These are phyloP conservation scores for Odontocerum albicorne DNA, from an alignment of 2,888 invertebrate genomes.

Conservation along the genomic window DNA sequence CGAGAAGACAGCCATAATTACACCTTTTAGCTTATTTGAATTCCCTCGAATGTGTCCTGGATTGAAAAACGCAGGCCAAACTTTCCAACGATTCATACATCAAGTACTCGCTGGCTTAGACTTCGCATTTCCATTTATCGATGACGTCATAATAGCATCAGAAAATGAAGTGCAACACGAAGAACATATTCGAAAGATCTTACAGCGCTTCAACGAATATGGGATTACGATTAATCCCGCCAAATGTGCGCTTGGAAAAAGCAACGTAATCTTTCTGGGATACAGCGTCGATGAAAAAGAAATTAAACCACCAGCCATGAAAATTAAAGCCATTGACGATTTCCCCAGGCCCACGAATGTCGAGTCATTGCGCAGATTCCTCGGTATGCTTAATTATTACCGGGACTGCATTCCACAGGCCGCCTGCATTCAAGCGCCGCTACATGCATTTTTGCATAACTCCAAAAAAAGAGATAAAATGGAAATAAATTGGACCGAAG, in stretches of 20 bases:
- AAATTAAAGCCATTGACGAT: no score
- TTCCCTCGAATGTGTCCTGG: conserved; percentile 21
- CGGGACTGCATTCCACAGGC: conserved; percentile 19
- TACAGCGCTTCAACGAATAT: conserved; percentile 37
- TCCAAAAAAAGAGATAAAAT: conserved; percentile 37
- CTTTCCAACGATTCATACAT: conserved; percentile 36
- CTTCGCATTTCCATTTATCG: conserved; percentile 37
- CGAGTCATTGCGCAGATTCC: no score
- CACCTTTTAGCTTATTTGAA: conserved; percentile 38
- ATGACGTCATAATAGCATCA: conserved; percentile 40
- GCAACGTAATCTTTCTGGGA: conserved; percentile 19
- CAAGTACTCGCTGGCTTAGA: conserved; percentile 20
- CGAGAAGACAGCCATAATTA: conserved; percentile 41
- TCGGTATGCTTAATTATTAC: conserved; percentile 30
- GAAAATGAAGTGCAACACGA: conserved; percentile 33
- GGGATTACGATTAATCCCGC: conserved; percentile 37
- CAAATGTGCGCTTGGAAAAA: conserved; percentile 34
- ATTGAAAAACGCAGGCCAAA: conserved; percentile 22
- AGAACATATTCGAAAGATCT: conserved; percentile 36
- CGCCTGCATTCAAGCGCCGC: conserved; percentile 11
- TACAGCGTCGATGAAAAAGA: conserved; percentile 14
- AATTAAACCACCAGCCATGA: conserved; percentile 19
- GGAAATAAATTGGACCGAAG: conserved; percentile 32
- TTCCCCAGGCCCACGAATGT: no score
- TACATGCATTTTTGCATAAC: conserved; percentile 29